Percentiles rank a stretch among this genome's conserved stretches.
These are phyloP conservation scores for Rosalia funebris DNA, from an alignment of 2,888 invertebrate species.

Conservation along the genomic window DNA sequence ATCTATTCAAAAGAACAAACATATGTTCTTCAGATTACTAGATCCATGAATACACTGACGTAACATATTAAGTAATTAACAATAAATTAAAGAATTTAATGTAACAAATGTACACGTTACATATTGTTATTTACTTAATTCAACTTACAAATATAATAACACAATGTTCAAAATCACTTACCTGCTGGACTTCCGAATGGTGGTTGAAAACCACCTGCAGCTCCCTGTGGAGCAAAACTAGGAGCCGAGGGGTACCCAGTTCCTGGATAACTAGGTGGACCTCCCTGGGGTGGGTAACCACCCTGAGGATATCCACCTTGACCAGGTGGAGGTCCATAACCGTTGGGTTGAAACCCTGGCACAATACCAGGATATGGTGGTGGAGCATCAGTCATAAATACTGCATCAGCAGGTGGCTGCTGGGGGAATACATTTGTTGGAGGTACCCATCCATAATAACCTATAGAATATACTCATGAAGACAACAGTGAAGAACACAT, in stretches of 20 bases:
- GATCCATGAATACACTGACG: too few relatives aligned
- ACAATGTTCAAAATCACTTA: too few relatives aligned
- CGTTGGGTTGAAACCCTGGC: slow-evolving; percentile 54
- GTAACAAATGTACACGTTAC: too few relatives aligned
- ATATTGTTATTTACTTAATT: too few relatives aligned
- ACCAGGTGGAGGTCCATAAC: slow-evolving; percentile 55
- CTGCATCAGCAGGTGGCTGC: slow-evolving; percentile 80
- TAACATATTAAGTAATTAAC: too few relatives aligned
- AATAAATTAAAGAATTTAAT: too few relatives aligned
- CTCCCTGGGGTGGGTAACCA: slow-evolving; percentile 32
- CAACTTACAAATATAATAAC: too few relatives aligned
- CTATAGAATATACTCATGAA: slow-evolving; percentile 55
- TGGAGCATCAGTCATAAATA: slow-evolving; percentile 90
- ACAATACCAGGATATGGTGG: slow-evolving; percentile 94
- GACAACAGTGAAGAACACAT: too few relatives aligned
- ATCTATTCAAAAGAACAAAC: too few relatives aligned
- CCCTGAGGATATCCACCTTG: slow-evolving; percentile 48
- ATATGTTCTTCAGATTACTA: too few relatives aligned
- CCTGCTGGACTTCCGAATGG: slow-evolving; percentile 27
- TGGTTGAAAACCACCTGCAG: slow-evolving; percentile 36
- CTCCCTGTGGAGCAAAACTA: slow-evolving; percentile 46
- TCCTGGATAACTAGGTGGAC: slow-evolving; percentile 39
- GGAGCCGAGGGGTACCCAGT: slow-evolving; percentile 18
- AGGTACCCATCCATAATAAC: slow-evolving; percentile 94
- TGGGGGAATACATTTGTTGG: slow-evolving; percentile 78